Evolutionary conservation across 2,113 vertebrate species (phyloP).

Genomic region (Ctenomys sociabilis): DNA sequence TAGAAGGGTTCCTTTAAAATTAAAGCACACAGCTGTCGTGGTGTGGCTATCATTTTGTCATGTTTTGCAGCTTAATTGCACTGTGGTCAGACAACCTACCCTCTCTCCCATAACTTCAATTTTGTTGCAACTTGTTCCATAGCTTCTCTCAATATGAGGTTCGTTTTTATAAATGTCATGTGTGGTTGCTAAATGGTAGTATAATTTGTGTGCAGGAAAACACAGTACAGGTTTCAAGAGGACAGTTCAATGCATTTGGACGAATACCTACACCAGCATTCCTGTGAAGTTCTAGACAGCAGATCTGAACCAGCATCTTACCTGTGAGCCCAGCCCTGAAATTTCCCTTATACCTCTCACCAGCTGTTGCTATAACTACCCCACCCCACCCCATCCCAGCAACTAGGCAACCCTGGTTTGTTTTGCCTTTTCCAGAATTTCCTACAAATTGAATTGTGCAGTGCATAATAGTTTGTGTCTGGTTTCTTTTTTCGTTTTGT

Average conservation of each 20-base stretch:
- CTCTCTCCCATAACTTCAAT: neutral
- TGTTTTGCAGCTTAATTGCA: neutral
- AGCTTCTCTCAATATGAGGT: neutral
- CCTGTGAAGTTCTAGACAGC: neutral
- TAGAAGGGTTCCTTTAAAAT: neutral
- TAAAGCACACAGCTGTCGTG: neutral
- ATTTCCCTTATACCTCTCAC: neutral
- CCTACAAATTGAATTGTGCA: too few relatives aligned
- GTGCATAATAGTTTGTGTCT: neutral
- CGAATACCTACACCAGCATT: neutral
- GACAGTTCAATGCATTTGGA: neutral
- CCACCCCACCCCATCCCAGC: neutral
- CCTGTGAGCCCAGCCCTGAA: neutral
- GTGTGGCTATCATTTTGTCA: neutral
- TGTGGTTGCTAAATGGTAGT: neutral
- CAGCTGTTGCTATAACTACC: too few relatives aligned
- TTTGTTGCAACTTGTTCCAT: neutral
- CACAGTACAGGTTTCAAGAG: neutral
- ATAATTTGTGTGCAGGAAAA: neutral
- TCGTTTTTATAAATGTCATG: slow-evolving; percentile 6
- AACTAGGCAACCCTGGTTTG: neutral
- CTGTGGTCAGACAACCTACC: neutral
- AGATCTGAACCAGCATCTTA: too few relatives aligned
- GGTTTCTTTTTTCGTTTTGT: too few relatives aligned
- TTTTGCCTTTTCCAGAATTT: neutral